Evolutionary conservation across 2,113 vertebrate genomes (phyloP), one percentile per base, ranked within the genome.

Genomic region (Psephotus haematonotus): DNA sequence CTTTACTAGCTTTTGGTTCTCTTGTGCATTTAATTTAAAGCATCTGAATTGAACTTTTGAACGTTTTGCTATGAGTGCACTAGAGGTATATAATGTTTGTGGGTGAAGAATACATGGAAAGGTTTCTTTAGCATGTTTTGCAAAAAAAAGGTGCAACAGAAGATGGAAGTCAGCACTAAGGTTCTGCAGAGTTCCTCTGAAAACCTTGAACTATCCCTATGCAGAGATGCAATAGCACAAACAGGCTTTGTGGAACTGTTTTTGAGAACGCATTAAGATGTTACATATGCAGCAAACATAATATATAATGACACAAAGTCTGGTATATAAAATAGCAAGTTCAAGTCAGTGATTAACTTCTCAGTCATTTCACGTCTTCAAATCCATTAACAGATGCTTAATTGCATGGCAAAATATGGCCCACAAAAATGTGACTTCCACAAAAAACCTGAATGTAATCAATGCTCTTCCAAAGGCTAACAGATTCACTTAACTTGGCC

Each of bases 361-460:
- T 95, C 33, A 95, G 62, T 79, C 31, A 68, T 18, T 96, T 93
- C 88, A 65, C 89, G 97, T 97, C 82, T 86, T 63, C 64, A 85
- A 96, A 77, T 86, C 20, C 11, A 47, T 84, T 90, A 71, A 20
- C 41, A 90, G 62, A 89, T 67, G 53, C 25, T 82, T 53, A 95
- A 94, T 53, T 83, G 13, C 50, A 79, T 75, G 49, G 57, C 70
- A 75, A 95, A 94, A 79, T 64, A 70, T 47, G 67, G 18, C 27
- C 67, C 62, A 59, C 28, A 83, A 77, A 86, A 59, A 55, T 41
- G 35, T 84, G 84, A 59, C 20, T 86, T 57, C 41, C 33, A 68
- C 65, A 88, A 72, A 86, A 90, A 82, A 71, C 52, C 46, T 80
- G 14, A 59, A 50, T 86, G 87, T 67, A 78, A 29, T 75, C 49